Base-by-base conservation (phyloP, 2,113 vertebrate genomes). In the Rhinolophus sinicus region DNA sequence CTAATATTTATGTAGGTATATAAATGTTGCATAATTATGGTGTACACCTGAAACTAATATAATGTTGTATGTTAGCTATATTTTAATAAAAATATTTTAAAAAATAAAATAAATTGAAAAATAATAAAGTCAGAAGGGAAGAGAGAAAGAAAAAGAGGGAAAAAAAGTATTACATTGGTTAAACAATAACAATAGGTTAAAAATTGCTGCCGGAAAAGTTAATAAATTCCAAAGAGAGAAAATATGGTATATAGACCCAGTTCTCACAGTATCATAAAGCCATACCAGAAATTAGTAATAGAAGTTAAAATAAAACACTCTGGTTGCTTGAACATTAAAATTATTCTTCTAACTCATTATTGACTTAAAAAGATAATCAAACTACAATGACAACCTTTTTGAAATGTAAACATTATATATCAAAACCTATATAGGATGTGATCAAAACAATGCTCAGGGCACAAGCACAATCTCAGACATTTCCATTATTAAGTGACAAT, bases 251-350 rank as follows among this genome's bases (percentile, higher is more conserved):
- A 40, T 24, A 93, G 52, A 62, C 7, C 35, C 64, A 86, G 18
- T 75, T 92, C 56, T 78, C 40, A 83, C 80, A 67, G 10, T 28
- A 21, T 67, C 18, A 86, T 67, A 77, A 88, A 89, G 50, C 21
- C 35, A 95, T 24, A 52, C 62, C 22, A 96, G 56, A 97, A 92
- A 78, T 83, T 64, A 83, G 28, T 52, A 86, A 96, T 65, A 73
- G 62, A 92, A 26, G 52, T 72, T 60, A 15, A 94, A 93, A 30
- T 24, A 50, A 95, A 73, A 19, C 10, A 14, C 9, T 28, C n/a
- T 35, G 16, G 38, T 9, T 91, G 15, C 50, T 73, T 35, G 38
- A n/a, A 82, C 69, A 52, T 89, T 83, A 65, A 96, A 95, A 88
- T 84, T 64, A 69, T 21, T 72, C 28, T 84, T 88, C 9, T 47